Evolutionary conservation across 2,888 invertebrate genomes (phyloP).

Genomic region (Morinoia aosen): DNA sequence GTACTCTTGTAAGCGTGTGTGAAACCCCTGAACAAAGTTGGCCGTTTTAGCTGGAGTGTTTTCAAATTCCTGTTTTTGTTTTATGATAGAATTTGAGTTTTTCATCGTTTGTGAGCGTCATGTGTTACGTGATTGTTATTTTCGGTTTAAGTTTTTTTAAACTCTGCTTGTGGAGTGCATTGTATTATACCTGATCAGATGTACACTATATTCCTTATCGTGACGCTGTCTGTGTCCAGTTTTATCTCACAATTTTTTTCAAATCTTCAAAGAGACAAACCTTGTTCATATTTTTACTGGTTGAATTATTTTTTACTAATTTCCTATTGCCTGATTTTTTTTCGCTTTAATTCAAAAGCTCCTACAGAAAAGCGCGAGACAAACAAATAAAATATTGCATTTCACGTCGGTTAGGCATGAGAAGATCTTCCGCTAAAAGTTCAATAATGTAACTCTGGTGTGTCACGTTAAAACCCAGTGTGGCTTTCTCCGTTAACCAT

Average conservation of each 20-base stretch:
- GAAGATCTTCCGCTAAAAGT: neutral
- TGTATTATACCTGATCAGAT: neutral
- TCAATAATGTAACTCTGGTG: neutral
- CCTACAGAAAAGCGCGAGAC: neutral
- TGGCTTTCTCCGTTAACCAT: neutral
- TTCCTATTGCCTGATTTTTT: neutral
- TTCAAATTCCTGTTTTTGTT: neutral
- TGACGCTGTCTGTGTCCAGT: neutral
- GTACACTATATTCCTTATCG: neutral
- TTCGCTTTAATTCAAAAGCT: neutral
- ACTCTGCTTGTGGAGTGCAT: neutral
- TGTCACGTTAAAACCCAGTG: neutral
- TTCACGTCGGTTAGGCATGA: neutral
- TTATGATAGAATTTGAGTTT: neutral
- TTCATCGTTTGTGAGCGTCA: neutral
- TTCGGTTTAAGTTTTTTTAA: neutral
- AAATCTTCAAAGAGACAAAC: neutral
- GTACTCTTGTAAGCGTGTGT: neutral
- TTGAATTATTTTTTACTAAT: no score
- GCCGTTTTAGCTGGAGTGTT: neutral
- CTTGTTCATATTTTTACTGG: neutral
- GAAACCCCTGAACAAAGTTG: neutral
- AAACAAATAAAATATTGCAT: neutral
- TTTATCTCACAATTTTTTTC: neutral
- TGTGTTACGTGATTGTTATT: neutral